Evolutionary conservation across 2,888 invertebrate species (phyloP).

Genomic region (Pyralis farinalis): DNA sequence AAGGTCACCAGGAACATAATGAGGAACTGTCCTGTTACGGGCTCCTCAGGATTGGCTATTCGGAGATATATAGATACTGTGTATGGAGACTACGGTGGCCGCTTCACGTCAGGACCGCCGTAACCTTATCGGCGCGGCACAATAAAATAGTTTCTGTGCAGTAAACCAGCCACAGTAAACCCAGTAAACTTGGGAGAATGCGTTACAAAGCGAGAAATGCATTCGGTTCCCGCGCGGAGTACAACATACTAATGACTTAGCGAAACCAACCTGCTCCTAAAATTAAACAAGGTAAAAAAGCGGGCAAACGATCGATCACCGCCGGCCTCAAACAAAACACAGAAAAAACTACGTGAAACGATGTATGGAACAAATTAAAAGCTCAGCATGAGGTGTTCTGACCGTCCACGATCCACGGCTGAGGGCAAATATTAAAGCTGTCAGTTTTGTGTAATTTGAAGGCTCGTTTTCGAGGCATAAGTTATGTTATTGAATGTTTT

Average conservation of each 20-base stretch:
- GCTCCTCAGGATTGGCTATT: no score
- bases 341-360: conserved; percentile 71
- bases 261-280: conserved; percentile 68
- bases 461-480: conserved; percentile 69
- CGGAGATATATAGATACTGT: no score
- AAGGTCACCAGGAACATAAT: no score
- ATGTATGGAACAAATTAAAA: conserved; percentile 79
- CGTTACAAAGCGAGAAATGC: conserved; percentile 42
- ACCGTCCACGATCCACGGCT: conserved; percentile 44
- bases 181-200: conserved; percentile 48
- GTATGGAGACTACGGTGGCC: no score
- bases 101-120: no score
- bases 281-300: conserved; percentile 77
- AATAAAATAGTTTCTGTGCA: no score
- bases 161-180: background rate
- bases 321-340: conserved; percentile 67
- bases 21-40: no score
- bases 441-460: conserved; percentile 76
- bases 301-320: conserved; percentile 75
- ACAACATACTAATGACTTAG: conserved; percentile 69
- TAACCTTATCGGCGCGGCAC: no score
- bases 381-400: conserved; percentile 72
- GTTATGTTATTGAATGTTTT: conserved; percentile 76
- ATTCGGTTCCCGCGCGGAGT: conserved; percentile 20
- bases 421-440: conserved; percentile 77